A percentile compares a stretch with the other conserved stretches of the same genome.
Evolutionary conservation across 2,888 invertebrate genomes (phyloP).

Genomic region (Amphipoea oculea): DNA sequence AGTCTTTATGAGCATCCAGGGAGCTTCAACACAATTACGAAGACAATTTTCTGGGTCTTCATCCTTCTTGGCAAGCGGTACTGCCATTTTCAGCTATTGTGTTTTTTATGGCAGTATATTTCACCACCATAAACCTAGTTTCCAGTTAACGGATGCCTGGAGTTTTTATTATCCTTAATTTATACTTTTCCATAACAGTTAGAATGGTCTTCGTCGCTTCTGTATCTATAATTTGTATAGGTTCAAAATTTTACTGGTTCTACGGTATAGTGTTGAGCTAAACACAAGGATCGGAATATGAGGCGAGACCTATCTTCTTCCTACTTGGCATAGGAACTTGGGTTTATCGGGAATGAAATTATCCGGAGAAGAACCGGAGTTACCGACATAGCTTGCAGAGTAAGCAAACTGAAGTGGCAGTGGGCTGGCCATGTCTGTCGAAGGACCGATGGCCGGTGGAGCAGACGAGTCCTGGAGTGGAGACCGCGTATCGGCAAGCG

Average conservation of each 20-base stretch:
- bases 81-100: neutral
- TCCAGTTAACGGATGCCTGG: constrained; percentile 14
- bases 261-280: neutral
- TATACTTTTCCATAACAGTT: neutral
- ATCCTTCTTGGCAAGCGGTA: constrained; percentile 2
- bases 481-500: too few species aligned
- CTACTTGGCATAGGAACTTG: too few species aligned
- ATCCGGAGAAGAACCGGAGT: too few species aligned
- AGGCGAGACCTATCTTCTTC: neutral
- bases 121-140: constrained; percentile 29
- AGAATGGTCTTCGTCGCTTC: neutral
- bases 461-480: too few species aligned
- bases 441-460: too few species aligned
- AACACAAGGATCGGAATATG: neutral
- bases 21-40: constrained; percentile 15
- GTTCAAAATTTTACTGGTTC: neutral
- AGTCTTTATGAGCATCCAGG: constrained; percentile 33
- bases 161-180: constrained; percentile 10
- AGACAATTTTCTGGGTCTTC: neutral
- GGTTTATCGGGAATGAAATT: too few species aligned
- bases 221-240: neutral
- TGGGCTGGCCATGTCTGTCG: too few species aligned
- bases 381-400: too few species aligned
- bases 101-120: neutral
- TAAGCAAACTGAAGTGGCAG: too few species aligned